phyloP scores from a whole-genome alignment of 2,113 vertebrate genomes.

The Brienomyrus longianalis region DNA sequence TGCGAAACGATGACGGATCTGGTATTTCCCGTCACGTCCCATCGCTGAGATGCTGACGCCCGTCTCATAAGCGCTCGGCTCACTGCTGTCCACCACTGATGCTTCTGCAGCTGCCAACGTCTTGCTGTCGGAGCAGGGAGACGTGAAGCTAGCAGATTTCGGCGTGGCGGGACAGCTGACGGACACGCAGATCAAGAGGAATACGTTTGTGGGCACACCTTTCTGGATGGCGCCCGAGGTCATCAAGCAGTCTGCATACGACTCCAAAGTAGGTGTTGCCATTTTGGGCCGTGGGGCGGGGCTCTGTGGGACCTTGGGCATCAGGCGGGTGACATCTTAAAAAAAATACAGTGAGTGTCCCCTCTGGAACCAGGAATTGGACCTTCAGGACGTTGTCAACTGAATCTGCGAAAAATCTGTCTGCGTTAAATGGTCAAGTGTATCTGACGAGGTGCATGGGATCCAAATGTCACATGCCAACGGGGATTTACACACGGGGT shows the following conservation, averaged over 20 bases:
- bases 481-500: background rate
- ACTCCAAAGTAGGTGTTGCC: slow-evolving; percentile 57
- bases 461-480: background rate
- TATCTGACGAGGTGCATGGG: background rate
- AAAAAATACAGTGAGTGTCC: too few species aligned
- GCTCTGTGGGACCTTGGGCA: background rate
- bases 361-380: background rate
- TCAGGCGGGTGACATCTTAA: background rate
- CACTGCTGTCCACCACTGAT: background rate
- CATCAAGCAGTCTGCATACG: slow-evolving; percentile 69
- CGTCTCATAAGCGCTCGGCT: background rate
- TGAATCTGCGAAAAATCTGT: background rate
- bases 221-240: slow-evolving; percentile 61
- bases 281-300: background rate
- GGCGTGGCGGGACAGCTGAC: slow-evolving; percentile 21
- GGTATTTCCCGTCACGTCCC: background rate
- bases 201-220: slow-evolving; percentile 57
- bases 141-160: slow-evolving; percentile 49
- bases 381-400: background rate
- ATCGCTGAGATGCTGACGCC: background rate
- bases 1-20: background rate
- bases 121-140: slow-evolving; percentile 65
- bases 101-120: slow-evolving; percentile 61
- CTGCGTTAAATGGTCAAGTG: background rate
- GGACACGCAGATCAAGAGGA: slow-evolving; percentile 69